Evolutionary conservation across 2,888 invertebrate genomes (phyloP).

Genomic region (Acrobeloides nanus): DNA sequence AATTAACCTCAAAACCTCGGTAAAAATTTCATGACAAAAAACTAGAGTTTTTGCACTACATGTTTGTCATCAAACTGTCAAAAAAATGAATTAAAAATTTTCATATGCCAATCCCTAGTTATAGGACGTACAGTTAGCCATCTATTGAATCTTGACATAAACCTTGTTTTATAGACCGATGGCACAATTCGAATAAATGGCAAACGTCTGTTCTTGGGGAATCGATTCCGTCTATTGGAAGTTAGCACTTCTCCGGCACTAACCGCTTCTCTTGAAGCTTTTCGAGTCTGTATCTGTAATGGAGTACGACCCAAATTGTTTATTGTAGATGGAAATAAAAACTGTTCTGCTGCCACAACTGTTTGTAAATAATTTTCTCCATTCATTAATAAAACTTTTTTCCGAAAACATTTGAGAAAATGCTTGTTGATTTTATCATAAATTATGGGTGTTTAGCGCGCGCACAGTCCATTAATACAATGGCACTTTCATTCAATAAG

Average conservation of each 20-base stretch:
- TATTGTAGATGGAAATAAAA: slow-evolving; percentile 43
- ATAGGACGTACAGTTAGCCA: slow-evolving; percentile 3
- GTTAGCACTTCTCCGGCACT: slow-evolving; percentile 47
- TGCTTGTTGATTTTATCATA: too few relatives aligned
- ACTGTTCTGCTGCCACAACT: slow-evolving; percentile 28
- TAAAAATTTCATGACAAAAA: slow-evolving; percentile 14
- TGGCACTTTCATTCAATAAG: too few relatives aligned
- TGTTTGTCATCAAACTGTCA: too few relatives aligned
- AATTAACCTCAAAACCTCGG: slow-evolving; percentile 46
- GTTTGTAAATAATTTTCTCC: slow-evolving; percentile 19
- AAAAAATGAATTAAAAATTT: slow-evolving; percentile 11
- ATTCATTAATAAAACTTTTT: too few relatives aligned
- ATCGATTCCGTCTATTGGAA: slow-evolving; percentile 30
- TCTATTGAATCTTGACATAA: slow-evolving; percentile 2
- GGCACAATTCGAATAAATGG: slow-evolving; percentile 16
- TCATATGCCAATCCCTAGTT: not conserved
- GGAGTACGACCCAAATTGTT: slow-evolving; percentile 32
- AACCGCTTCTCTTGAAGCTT: slow-evolving; percentile 48
- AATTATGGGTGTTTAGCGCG: too few relatives aligned
- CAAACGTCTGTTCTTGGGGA: slow-evolving; percentile 18
- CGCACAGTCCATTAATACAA: too few relatives aligned
- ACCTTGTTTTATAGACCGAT: slow-evolving; percentile 14
- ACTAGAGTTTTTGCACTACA: too few relatives aligned
- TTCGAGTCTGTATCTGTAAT: slow-evolving; percentile 45
- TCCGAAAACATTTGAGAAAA: too few relatives aligned